Evolutionary conservation across 2,888 invertebrate species (phyloP), one percentile per base, ranked within the genome.

Genomic region (Bibio marci): DNA sequence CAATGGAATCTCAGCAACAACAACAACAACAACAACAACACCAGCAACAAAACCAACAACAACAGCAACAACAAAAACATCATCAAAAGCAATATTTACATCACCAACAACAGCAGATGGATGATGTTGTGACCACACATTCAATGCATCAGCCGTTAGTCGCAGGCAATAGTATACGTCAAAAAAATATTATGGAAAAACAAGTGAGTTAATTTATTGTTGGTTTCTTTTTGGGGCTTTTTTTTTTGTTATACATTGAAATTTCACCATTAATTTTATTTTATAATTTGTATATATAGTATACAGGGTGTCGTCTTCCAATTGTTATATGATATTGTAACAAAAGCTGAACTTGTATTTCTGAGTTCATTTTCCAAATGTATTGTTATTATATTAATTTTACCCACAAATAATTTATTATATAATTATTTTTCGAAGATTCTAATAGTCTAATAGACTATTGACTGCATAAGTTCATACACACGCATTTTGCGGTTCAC

Each of bases 181-280:
- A 33, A 25, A 36, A 71, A 48, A 73, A 69, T 45, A 68, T 80
- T 44, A 80, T 86, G 62, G 86, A 86, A 53, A 87, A 87, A 63
- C 86, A 87, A 77, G 86, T 86, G 63, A 63, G 54, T 46, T 50
- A 44, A 39, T 40, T 38, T 45, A 26, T 42, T 35, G 25, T 40
- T 22, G 35, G 12, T 36, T 14, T 31, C 28, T 41, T 34, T 25
- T 30, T 43, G 31, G 18, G 28, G 41, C n/a, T n/a, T n/a, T n/a
- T n/a, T n/a, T n/a, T n/a, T n/a, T n/a, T n/a, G n/a, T n/a, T n/a
- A n/a, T n/a, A n/a, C n/a, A n/a, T n/a, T n/a, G n/a, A n/a, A n/a
- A n/a, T n/a, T n/a, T n/a, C n/a, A n/a, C n/a, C n/a, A n/a, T n/a
- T n/a, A n/a, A n/a, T n/a, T n/a, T n/a, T n/a, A n/a, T n/a, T n/a